Evolutionary conservation across 2,113 vertebrate species (phyloP), one percentile per base, ranked within the genome.

Genomic region (Dascyllus trimaculatus): DNA sequence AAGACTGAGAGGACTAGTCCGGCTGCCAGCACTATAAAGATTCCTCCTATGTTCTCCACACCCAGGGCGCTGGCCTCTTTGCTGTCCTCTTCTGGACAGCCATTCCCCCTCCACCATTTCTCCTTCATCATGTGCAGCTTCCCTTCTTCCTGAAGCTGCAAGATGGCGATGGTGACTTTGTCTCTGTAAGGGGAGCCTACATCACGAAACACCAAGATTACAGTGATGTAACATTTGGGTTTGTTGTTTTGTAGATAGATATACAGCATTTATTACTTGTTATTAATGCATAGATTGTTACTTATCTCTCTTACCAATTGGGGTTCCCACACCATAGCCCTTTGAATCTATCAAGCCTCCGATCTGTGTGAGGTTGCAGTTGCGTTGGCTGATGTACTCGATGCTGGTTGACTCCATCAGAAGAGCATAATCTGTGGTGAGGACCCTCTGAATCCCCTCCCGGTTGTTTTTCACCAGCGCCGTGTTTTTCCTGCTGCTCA

Each of bases 91-190:
- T 99, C 97, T 0, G 98, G 98, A 77, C 98, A 99, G 56, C 97
- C 97, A 0, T 98, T 98, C 1, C 98, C 98, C 43, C 97, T 74
- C 98, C 98, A 99, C 98, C 98, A 99, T 80, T 98, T 99, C 89
- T 99, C 98, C 91, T 99, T 99, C 97, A 99, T 98, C 97, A 99
- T 97, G 88, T 98, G 98, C 52, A 99, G 92, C 81, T 98, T 99
- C 5, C 98, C 98, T 76, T 98, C 97, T 76, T 99, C 98, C 93
- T 99, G 98, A 29, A 99, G 95, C 89, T 99, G 98, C 64, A 99
- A 93, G 91, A 99, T 98, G 71, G 98, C 98, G 1, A 99, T 98
- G 19, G 98, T 99, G 80, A 99, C 96, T 90, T 98, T 98, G 85
- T 99, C 98, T 85, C 98, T 94, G 91, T 98, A 98, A 3, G 97